These are phyloP conservation scores for Melanotaenia trifasciata DNA, from an alignment of 2,797 vertebrate genomes.

Conservation along the genomic window DNA sequence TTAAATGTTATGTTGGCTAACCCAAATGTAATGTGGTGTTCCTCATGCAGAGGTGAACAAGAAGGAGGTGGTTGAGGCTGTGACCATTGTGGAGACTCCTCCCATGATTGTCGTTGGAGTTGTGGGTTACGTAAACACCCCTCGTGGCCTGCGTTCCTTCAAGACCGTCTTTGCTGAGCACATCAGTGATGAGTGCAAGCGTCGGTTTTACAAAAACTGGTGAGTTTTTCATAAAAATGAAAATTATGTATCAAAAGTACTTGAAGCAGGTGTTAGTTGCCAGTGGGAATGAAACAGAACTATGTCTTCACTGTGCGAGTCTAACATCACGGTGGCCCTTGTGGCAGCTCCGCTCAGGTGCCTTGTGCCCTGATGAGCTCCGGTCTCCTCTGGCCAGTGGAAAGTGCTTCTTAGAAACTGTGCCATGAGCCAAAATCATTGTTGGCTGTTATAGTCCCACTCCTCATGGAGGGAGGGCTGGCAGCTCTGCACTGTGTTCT, in stretches of 20 bases:
- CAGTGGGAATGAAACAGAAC: slow-evolving; percentile 40
- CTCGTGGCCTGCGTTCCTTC: slow-evolving; percentile 93
- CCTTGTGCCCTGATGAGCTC: slow-evolving; percentile 92
- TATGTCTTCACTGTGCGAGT: slow-evolving; percentile 51
- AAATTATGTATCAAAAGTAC: not conserved
- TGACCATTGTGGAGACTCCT: slow-evolving; percentile 94
- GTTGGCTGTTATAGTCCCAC: slow-evolving; percentile 52
- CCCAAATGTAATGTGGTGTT: rapidly evolving
- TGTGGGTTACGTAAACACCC: slow-evolving; percentile 92
- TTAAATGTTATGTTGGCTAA: rapidly evolving
- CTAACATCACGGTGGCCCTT: slow-evolving; percentile 74
- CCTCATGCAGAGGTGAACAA: slow-evolving; percentile 92
- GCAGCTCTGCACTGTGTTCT: slow-evolving; percentile 80
- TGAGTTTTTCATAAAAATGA: slow-evolving; percentile 67
- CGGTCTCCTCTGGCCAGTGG: slow-evolving; percentile 96
- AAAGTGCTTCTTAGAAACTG: slow-evolving; percentile 92
- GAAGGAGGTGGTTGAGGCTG: slow-evolving; percentile 96
- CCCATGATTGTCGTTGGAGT: slow-evolving; percentile 96
- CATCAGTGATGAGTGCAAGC: slow-evolving; percentile 95
- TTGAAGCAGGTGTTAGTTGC: slow-evolving; percentile 66
- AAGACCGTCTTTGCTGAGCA: slow-evolving; percentile 97
- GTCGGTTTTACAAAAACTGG: slow-evolving; percentile 99
- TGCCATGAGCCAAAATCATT: slow-evolving; percentile 89
- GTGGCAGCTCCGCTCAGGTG: slow-evolving; percentile 95
- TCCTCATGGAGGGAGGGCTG: slow-evolving; percentile 36